A percentile compares a stretch with the other conserved stretches of the same genome.
phyloP scores from a whole-genome alignment of 30 jellyfish, hydroid and myxozoan genomes.

The Sanderia malayensis region DNA sequence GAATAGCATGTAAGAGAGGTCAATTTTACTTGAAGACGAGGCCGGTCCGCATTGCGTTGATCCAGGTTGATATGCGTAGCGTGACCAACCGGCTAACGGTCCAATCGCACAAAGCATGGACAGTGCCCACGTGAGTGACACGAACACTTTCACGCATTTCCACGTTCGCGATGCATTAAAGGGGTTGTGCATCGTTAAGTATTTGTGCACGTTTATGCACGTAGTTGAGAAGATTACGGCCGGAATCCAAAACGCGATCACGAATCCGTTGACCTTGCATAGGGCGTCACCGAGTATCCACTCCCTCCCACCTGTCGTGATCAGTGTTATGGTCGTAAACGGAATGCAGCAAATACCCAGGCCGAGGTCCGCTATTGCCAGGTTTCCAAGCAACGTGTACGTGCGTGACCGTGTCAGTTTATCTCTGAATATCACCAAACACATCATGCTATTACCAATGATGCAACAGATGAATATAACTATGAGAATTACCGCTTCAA shows the following conservation, averaged over 20 bases:
- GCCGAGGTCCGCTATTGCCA: slow-evolving; percentile 58
- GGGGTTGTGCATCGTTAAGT: slow-evolving; percentile 36
- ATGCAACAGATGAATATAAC: slow-evolving; percentile 20
- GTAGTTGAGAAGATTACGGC: slow-evolving; percentile 58
- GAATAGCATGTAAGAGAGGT: slow-evolving; percentile 46
- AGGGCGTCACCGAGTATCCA: slow-evolving; percentile 49
- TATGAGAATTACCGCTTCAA: slow-evolving; percentile 31
- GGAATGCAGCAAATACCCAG: slow-evolving; percentile 60
- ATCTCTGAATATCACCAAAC: slow-evolving; percentile 31
- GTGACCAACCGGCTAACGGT: slow-evolving; percentile 53
- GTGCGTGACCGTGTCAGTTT: slow-evolving; percentile 37
- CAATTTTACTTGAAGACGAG: slow-evolving; percentile 1
- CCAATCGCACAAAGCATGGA: slow-evolving; percentile 44
- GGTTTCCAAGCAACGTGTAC: slow-evolving; percentile 48
- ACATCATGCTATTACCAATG: slow-evolving; percentile 55
- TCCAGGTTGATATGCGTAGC: slow-evolving; percentile 3
- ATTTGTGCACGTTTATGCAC: slow-evolving; percentile 46
- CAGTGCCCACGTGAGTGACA: slow-evolving; percentile 40
- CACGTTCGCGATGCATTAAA: slow-evolving; percentile 44
- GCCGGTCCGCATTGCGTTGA: slow-evolving; percentile 57
- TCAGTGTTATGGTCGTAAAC: slow-evolving; percentile 38
- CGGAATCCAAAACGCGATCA: slow-evolving; percentile 65
- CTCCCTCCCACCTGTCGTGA: slow-evolving; percentile 9
- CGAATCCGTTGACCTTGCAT: slow-evolving; percentile 51
- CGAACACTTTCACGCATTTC: slow-evolving; percentile 29